Evolutionary conservation across 2,113 vertebrate genomes (phyloP).

Genomic region (Garra rufa): DNA sequence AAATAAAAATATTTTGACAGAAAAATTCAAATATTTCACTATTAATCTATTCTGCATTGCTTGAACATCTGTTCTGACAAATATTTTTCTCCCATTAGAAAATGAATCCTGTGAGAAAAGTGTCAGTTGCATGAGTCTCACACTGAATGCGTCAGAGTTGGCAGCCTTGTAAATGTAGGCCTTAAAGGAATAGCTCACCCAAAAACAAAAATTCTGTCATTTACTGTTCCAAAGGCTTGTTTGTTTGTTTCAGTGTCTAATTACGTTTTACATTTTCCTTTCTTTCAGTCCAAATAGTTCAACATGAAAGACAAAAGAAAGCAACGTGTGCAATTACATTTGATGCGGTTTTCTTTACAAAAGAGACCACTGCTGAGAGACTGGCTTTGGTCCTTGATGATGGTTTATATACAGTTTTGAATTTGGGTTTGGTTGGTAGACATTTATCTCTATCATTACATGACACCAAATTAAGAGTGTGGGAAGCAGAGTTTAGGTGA

Average conservation of each 20-base stretch:
- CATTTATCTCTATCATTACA: background rate
- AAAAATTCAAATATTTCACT: too few species aligned
- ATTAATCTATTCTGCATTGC: too few species aligned
- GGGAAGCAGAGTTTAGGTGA: background rate
- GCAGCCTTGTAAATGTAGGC: background rate
- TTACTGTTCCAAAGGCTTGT: background rate
- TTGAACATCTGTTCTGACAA: too few species aligned
- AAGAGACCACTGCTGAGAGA: background rate
- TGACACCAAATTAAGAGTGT: background rate
- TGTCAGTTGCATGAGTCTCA: too few species aligned
- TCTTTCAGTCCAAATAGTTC: too few species aligned
- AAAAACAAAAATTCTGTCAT: background rate
- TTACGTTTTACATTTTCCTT: background rate
- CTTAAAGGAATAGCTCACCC: background rate
- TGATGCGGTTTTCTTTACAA: too few species aligned
- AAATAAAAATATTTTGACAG: too few species aligned
- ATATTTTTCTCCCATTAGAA: too few species aligned
- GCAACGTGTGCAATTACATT: background rate
- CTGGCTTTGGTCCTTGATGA: background rate
- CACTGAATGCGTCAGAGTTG: too few species aligned
- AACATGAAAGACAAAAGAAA: too few species aligned
- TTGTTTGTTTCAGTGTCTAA: background rate
- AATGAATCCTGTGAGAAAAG: too few species aligned
- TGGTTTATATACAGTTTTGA: constrained; percentile 1
- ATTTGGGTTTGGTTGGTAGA: background rate